Evolutionary conservation across 2,888 invertebrate genomes (phyloP), one percentile per base, ranked within the genome.

Genomic region (Mythimna pallens): DNA sequence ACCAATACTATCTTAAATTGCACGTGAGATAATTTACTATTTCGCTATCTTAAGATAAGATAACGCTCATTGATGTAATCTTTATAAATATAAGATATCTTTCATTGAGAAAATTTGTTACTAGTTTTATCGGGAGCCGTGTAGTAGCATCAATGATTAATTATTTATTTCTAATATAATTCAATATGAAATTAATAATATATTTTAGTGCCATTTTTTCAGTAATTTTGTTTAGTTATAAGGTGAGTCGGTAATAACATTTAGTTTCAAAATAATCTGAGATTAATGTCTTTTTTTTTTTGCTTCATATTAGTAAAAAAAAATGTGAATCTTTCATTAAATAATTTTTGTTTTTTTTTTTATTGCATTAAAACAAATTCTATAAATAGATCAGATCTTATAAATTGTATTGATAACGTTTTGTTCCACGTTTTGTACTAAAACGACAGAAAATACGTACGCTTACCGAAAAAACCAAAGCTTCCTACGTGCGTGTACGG

Each of bases 161-260:
- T 30, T 78, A 70, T 70, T 61, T 73, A 47, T 47, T 47, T 65
- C 72, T 65, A 71, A 65, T 71, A 54, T 82, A 77, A 66, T 67
- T 71, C 78, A 83, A 85, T 67, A 89, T 89, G 89, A 88, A 85
- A 77, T 76, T 87, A 76, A 62, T 83, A 17, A 70, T 82, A 47
- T 77, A 81, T 73, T 71, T 80, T 5, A 81, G 76, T 77, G 73
- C 76, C 9, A 64, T 83, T 63, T 80, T 86, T 34, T 73, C 76
- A 9, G 50, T 81, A 68, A 71, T 82, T 72, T 73, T 87, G 25
- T 80, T 87, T 57, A 85, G 81, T 81, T 82, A 58, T 78, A 69
- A 80, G 87, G 89, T 88, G 76, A 85, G 88, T 77, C 8, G 40
- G 8, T 61, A 61, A 22, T 22, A 20, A 10, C 3, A 52, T n/a